These are phyloP conservation scores for Ptyas mucosa DNA, from an alignment of 2,113 vertebrate species.

Conservation along the genomic window DNA sequence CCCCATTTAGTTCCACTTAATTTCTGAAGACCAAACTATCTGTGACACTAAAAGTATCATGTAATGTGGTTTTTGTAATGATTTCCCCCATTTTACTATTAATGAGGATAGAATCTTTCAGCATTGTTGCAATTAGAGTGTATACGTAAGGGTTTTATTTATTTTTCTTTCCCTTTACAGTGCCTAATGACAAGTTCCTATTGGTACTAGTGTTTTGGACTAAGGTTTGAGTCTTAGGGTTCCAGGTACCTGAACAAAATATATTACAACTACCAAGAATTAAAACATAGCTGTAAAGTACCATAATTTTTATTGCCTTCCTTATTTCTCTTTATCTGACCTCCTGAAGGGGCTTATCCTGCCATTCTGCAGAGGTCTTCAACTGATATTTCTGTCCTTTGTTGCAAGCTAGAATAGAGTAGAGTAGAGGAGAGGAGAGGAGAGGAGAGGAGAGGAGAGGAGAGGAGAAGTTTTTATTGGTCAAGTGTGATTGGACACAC, in stretches of 20 bases:
- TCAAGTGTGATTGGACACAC: no score
- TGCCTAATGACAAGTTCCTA: not conserved
- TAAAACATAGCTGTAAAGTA: not conserved
- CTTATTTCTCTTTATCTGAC: not conserved
- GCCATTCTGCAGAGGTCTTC: not conserved
- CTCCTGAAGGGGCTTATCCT: not conserved
- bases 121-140: not conserved
- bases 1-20: no score
- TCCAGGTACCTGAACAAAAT: not conserved
- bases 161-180: not conserved
- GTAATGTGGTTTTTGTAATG: not conserved
- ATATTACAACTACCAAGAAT: not conserved
- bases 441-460: no score
- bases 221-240: not conserved
- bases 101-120: not conserved
- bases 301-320: not conserved
- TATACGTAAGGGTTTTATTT: not conserved
- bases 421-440: no score
- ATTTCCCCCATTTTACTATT: not conserved
- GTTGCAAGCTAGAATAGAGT: no score
- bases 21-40: not conserved
- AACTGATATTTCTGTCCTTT: not conserved
- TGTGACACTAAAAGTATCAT: not conserved
- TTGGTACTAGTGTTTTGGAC: not conserved
- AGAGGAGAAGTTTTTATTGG: no score